These are phyloP conservation scores for Sciurus vulgaris DNA, from an alignment of 2,797 vertebrate genomes.

Conservation along the genomic window DNA sequence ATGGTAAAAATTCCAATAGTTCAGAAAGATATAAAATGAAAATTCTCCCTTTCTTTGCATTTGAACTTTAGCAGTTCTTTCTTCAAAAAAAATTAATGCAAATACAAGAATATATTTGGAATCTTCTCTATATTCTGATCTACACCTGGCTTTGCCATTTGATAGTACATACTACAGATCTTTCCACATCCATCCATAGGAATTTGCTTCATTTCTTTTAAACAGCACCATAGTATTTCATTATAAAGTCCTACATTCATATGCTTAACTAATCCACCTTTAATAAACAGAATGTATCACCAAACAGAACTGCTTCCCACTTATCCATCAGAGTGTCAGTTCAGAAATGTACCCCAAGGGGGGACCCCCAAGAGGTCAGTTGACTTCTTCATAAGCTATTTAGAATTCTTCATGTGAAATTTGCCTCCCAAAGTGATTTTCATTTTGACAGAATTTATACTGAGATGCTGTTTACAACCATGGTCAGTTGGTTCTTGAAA, in stretches of 20 bases:
- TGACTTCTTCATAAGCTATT: not conserved
- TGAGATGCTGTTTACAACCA: not conserved
- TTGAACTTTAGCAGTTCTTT: constrained; percentile 30
- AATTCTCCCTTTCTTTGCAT: not conserved
- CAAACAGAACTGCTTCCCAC: not conserved
- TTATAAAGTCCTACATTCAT: not conserved
- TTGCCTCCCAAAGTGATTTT: not conserved
- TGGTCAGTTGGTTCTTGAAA: not conserved
- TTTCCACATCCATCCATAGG: not conserved
- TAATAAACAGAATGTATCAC: not conserved
- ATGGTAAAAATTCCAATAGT: not conserved
- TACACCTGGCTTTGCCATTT: not conserved
- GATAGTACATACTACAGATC: not conserved
- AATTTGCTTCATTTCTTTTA: not conserved
- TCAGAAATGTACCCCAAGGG: not conserved
- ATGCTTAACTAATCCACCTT: not conserved
- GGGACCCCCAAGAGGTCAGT: not conserved
- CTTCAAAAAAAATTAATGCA: not conserved
- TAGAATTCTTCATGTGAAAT: constrained; percentile 58
- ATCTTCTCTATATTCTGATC: not conserved
- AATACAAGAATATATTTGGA: not conserved
- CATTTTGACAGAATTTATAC: constrained; percentile 27
- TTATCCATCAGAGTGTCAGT: not conserved
- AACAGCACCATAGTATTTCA: not conserved
- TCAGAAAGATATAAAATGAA: constrained; percentile 10